phyloP scores from a whole-genome alignment of 2,797 vertebrate genomes.

The Carduelis carduelis region DNA sequence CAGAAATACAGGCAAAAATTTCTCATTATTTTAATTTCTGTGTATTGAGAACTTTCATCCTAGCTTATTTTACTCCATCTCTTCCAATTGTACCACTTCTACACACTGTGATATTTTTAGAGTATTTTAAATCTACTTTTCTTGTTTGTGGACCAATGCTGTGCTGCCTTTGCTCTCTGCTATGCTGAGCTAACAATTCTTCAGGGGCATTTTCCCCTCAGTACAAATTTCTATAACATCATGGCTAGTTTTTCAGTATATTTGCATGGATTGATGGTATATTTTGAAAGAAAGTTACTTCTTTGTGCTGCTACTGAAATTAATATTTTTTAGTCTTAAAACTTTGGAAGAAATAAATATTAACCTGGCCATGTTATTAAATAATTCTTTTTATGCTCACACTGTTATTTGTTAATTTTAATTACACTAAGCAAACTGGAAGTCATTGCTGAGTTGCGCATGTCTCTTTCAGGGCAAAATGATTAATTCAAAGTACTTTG shows the following conservation, averaged over 20 bases:
- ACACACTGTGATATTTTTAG: not conserved
- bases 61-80: not conserved
- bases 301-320: not conserved
- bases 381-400: not conserved
- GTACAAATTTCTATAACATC: not conserved
- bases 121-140: not conserved
- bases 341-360: not conserved
- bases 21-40: not conserved
- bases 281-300: not conserved
- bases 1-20: not conserved
- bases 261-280: not conserved
- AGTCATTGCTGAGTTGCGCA: not conserved
- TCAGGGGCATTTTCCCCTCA: not conserved
- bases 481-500: not conserved
- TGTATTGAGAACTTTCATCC: not conserved
- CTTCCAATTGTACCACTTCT: not conserved
- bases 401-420: not conserved
- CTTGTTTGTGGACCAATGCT: not conserved
- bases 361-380: not conserved
- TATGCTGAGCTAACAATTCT: not conserved
- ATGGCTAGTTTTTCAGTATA: not conserved
- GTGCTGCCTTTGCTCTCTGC: not conserved
- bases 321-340: not conserved
- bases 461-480: not conserved
- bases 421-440: not conserved